Conservation (phyloP, 2,888 invertebrate genomes). For the Amphipyra tragopoginis region DNA sequence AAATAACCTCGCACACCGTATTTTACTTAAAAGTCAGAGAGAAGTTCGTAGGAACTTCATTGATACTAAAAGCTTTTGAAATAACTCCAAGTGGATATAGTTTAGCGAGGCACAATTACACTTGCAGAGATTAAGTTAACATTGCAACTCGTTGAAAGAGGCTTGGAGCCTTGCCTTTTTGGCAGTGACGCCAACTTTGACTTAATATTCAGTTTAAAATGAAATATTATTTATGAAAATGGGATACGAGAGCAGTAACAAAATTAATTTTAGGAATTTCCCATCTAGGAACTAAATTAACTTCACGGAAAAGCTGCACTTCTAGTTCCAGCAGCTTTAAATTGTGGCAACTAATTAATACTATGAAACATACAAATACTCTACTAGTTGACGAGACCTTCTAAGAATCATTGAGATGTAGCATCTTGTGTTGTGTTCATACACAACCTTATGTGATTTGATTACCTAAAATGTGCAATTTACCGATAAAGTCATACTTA, state of each 20-base stretch:
- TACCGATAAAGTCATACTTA: too few relatives aligned
- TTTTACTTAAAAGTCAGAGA: too few relatives aligned
- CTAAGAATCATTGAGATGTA: too few relatives aligned
- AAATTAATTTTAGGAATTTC: neutral
- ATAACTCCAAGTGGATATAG: neutral
- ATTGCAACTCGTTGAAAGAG: conserved; percentile 10
- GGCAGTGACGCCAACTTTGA: conserved; percentile 28
- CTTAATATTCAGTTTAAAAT: conserved; percentile 27
- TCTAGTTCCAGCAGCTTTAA: neutral
- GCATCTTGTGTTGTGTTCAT: too few relatives aligned
- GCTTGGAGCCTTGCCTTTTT: conserved; percentile 28
- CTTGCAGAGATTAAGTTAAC: conserved; percentile 15
- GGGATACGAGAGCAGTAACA: neutral
- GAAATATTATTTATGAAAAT: conserved; percentile 11
- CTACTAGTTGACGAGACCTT: too few relatives aligned
- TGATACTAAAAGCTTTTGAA: neutral
- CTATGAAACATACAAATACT: neutral
- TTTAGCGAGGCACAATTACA: neutral
- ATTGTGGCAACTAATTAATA: neutral
- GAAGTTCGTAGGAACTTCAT: too few relatives aligned
- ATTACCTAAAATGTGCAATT: too few relatives aligned
- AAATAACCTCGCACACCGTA: too few relatives aligned
- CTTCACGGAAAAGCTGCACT: neutral
- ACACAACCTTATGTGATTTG: too few relatives aligned
- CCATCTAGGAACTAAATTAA: neutral